phyloP scores from a whole-genome alignment of 2,888 invertebrate genomes.

The Cryptophagus acutangulus region DNA sequence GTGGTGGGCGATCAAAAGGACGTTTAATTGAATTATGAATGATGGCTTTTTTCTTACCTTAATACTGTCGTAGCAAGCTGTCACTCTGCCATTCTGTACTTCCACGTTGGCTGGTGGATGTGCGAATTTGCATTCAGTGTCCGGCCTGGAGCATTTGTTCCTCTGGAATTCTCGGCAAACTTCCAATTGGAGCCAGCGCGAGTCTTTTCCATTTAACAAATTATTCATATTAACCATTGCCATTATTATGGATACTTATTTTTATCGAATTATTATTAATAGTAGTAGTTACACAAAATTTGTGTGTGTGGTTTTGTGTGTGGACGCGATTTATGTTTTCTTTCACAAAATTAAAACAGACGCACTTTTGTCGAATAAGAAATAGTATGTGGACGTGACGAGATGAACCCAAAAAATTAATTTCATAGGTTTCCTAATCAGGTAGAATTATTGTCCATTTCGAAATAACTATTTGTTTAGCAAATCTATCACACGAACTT shows the following conservation, averaged over 20 bases:
- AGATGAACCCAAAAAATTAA: constrained; percentile 24
- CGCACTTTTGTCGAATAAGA: no score
- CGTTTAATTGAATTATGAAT: no score
- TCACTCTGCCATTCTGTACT: constrained; percentile 99
- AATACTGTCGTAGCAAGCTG: constrained; percentile 99
- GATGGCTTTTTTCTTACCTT: no score
- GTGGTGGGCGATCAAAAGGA: no score
- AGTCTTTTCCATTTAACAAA: constrained; percentile 97
- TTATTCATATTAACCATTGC: constrained; percentile 97
- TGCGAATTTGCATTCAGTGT: constrained; percentile 99
- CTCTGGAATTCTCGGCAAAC: constrained; percentile 99
- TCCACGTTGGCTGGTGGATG: constrained; percentile 99
- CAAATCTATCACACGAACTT: constrained; percentile 24
- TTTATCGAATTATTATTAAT: constrained; percentile 35
- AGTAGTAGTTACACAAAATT: no score
- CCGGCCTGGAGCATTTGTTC: constrained; percentile 98
- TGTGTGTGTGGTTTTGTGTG: constrained; percentile 9
- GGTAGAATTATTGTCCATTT: constrained; percentile 45
- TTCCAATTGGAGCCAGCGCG: constrained; percentile 99
- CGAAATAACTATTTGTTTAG: constrained; percentile 24
- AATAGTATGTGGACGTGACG: constrained; percentile 31
- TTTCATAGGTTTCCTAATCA: constrained; percentile 29
- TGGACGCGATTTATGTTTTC: constrained; percentile 18
- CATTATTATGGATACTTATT: constrained; percentile 44
- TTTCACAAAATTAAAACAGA: no score